Percentiles rank a stretch among this genome's conserved stretches.
phyloP scores from a whole-genome alignment of 2,888 invertebrate species.

The Pteria penguin region DNA sequence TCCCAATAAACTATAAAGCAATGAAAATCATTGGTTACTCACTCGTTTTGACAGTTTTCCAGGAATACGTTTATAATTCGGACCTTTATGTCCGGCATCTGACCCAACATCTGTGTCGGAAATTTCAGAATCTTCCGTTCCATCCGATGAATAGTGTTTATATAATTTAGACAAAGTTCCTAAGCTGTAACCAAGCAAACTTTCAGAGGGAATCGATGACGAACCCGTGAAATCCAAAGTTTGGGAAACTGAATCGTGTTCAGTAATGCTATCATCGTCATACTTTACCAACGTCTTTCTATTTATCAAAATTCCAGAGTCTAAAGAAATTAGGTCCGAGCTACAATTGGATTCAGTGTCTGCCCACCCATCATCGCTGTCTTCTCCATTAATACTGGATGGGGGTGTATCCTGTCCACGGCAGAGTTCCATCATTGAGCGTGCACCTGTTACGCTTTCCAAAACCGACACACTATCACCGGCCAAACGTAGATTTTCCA shows the following conservation, averaged over 20 bases:
- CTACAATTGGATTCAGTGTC: slow-evolving; percentile 16
- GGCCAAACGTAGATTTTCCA: not conserved
- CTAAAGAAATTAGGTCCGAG: not conserved
- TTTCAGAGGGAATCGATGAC: not conserved
- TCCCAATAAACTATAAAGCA: no score
- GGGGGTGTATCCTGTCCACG: not conserved
- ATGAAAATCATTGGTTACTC: no score
- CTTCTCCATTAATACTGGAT: not conserved
- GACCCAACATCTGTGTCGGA: no score
- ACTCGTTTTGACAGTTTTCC: no score
- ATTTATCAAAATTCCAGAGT: not conserved
- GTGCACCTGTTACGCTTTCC: not conserved
- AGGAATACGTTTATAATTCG: no score
- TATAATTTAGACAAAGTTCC: no score
- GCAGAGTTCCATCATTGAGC: not conserved
- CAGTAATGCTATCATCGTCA: not conserved
- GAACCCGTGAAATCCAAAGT: not conserved
- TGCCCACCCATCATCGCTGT: slow-evolving; percentile 3
- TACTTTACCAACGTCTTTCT: not conserved
- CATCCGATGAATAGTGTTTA: no score
- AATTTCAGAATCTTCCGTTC: no score
- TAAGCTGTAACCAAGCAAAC: not conserved
- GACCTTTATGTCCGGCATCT: no score
- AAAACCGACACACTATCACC: not conserved
- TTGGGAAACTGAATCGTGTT: slow-evolving; percentile 15